These are phyloP conservation scores for Netelia fuscicornis DNA, from an alignment of 2,888 invertebrate genomes.

Conservation along the genomic window DNA sequence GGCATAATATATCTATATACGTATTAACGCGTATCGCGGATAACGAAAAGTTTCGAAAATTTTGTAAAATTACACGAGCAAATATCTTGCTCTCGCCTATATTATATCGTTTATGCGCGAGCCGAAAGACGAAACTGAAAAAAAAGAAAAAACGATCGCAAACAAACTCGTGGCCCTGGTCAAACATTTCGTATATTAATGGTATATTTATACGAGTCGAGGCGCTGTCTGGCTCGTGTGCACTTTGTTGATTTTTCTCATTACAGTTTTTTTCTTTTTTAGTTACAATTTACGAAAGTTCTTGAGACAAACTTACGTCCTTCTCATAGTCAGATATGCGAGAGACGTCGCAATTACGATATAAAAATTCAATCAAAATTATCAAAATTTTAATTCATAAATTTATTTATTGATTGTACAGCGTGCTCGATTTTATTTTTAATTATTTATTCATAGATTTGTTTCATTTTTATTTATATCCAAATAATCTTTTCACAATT, in stretches of 20 bases:
- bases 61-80: constrained; percentile 64
- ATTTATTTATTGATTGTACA: no score
- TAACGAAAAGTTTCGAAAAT: constrained; percentile 58
- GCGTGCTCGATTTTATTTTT: not conserved
- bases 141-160: constrained; percentile 63
- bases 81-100: constrained; percentile 55
- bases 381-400: not conserved
- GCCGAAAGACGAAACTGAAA: constrained; percentile 52
- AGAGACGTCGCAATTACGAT: not conserved
- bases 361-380: not conserved
- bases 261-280: constrained; percentile 59
- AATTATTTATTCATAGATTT: not conserved
- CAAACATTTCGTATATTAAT: constrained; percentile 65
- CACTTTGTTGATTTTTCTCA: constrained; percentile 71
- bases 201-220: constrained; percentile 26
- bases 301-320: not conserved
- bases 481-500: constrained; percentile 4
- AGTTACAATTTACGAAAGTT: constrained; percentile 49
- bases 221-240: constrained; percentile 46
- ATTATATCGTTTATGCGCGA: not conserved
- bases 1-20: no score
- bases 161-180: constrained; percentile 66
- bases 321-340: not conserved
- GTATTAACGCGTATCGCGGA: no score
- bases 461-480: not conserved